Evolutionary conservation across 2,113 vertebrate genomes (phyloP).

Genomic region (Etheostoma cragini): DNA sequence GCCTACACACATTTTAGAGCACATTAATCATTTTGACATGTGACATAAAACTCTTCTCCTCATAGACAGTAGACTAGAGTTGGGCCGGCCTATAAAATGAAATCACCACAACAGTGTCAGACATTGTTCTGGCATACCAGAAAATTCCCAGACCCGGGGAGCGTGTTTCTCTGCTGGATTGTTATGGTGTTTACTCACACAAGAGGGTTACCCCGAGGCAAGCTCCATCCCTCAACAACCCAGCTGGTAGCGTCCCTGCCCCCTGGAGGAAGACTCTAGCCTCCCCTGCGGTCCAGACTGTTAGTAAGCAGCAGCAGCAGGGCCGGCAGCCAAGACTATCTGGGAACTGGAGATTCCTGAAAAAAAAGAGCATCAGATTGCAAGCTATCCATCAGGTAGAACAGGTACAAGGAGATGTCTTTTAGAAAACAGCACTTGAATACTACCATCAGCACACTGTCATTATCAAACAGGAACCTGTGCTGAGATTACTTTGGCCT

Average conservation of each 20-base stretch:
- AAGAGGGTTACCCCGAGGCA: constrained; percentile 48
- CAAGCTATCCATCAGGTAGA: constrained; percentile 46
- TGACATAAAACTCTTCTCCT: constrained; percentile 58
- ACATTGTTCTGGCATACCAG: constrained; percentile 64
- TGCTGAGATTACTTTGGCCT: background rate
- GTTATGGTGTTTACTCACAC: constrained; percentile 73
- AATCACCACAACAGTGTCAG: constrained; percentile 63
- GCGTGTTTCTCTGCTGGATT: constrained; percentile 62
- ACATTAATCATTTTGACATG: constrained; percentile 49
- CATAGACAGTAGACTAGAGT: constrained; percentile 33
- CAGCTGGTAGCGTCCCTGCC: constrained; percentile 43
- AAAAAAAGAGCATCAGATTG: constrained; percentile 43
- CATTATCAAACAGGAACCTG: background rate
- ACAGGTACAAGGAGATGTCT: background rate
- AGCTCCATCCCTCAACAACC: constrained; percentile 49
- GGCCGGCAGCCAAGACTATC: constrained; percentile 5
- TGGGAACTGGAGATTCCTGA: constrained; percentile 46
- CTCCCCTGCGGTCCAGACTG: constrained; percentile 56
- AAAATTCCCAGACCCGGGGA: constrained; percentile 54
- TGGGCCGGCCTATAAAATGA: constrained; percentile 51
- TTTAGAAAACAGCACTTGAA: constrained; percentile 18
- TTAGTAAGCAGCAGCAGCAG: constrained; percentile 31
- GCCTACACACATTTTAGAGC: constrained; percentile 44
- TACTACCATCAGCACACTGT: background rate
- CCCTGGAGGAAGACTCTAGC: constrained; percentile 51